These are phyloP conservation scores for Vidua chalybeata DNA, from an alignment of 2,113 vertebrate species.

Conservation along the genomic window DNA sequence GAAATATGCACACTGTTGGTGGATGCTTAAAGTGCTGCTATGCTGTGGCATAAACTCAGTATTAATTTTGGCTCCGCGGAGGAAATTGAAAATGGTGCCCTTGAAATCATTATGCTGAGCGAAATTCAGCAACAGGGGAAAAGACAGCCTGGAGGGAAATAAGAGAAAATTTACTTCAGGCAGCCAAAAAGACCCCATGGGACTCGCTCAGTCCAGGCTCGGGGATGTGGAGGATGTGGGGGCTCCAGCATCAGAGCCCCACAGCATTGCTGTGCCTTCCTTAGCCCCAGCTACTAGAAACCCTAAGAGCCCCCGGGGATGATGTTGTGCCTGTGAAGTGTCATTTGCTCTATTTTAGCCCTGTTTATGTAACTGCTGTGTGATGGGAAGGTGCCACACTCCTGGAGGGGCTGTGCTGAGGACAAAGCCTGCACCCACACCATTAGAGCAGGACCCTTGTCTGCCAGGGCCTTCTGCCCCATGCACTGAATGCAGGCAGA, in stretches of 20 bases:
- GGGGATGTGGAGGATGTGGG: not conserved
- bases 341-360: not conserved
- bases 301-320: not conserved
- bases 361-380: not conserved
- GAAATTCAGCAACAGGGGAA: slow-evolving; percentile 8
- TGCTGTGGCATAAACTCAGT: not conserved
- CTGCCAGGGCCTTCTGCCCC: not conserved
- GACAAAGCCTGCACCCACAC: not conserved
- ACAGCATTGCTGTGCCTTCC: not conserved
- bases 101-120: slow-evolving; percentile 20
- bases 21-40: slow-evolving; percentile 10
- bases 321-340: not conserved
- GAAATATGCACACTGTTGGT: slow-evolving; percentile 42
- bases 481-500: not conserved
- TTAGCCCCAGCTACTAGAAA: not conserved
- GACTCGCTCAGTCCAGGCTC: not conserved
- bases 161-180: not conserved
- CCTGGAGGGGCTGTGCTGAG: not conserved
- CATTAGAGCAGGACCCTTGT: not conserved
- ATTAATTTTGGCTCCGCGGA: slow-evolving; percentile 50
- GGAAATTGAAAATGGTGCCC: slow-evolving; percentile 57
- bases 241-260: not conserved
- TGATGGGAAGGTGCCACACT: not conserved
- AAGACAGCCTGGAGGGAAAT: slow-evolving; percentile 24
- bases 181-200: not conserved